phyloP scores from a whole-genome alignment of 2,797 vertebrate species.

The Steatocranus sp. region DNA sequence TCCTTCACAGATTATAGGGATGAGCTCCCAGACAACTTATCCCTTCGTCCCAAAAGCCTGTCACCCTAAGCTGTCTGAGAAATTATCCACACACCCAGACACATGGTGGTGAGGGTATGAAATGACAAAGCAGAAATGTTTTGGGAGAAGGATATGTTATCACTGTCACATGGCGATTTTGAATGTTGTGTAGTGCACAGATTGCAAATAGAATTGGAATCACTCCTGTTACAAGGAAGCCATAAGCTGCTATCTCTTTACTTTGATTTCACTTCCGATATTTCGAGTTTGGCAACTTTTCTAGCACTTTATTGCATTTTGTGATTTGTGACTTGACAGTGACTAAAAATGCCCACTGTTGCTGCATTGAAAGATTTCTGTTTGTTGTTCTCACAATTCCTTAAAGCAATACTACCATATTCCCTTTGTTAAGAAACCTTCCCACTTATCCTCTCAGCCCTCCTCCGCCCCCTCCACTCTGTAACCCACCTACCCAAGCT shows the following conservation, averaged over 20 bases:
- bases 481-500: conserved; percentile 59
- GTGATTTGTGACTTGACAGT: not conserved
- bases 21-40: conserved; percentile 69
- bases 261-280: conserved; percentile 30
- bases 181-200: conserved; percentile 39
- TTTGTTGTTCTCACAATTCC: not conserved
- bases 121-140: conserved; percentile 72
- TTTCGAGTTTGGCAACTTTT: conserved; percentile 3
- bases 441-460: conserved; percentile 23
- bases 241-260: not conserved
- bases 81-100: conserved; percentile 68
- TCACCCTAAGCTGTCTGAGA: conserved; percentile 67
- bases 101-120: conserved; percentile 53
- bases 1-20: conserved; percentile 70
- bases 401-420: conserved; percentile 37
- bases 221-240: conserved; percentile 10
- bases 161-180: conserved; percentile 38
- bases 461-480: conserved; percentile 10
- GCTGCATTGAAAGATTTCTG: not conserved
- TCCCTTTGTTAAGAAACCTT: conserved; percentile 61
- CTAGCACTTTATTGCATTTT: not conserved
- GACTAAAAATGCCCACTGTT: not conserved
- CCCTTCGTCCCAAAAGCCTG: conserved; percentile 64
- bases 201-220: conserved; percentile 58
- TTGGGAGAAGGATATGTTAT: conserved; percentile 55